phyloP scores from a whole-genome alignment of 2,113 vertebrate genomes.

The Myrmophylax atrothorax region DNA sequence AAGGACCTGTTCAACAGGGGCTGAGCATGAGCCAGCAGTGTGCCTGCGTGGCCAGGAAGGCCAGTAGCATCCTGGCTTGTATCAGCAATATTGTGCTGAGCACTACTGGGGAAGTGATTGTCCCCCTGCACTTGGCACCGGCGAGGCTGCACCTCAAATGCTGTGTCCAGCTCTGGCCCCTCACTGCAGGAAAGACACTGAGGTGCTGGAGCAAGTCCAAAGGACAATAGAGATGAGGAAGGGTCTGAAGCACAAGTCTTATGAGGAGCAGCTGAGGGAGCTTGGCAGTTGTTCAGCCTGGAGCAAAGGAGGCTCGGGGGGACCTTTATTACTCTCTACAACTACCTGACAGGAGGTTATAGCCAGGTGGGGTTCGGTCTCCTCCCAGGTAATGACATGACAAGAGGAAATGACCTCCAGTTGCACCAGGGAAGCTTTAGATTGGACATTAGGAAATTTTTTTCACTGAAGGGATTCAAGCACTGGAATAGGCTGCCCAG shows the following conservation, averaged over 20 bases:
- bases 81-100: neutral
- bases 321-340: neutral
- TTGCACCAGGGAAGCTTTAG: neutral
- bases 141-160: neutral
- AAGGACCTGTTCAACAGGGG: neutral
- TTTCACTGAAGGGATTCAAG: neutral
- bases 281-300: neutral
- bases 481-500: neutral
- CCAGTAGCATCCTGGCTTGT: neutral
- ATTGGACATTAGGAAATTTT: neutral
- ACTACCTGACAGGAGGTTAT: neutral
- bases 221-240: fast-evolving
- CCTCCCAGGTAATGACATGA: neutral
- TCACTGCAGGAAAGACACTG: neutral
- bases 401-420: neutral
- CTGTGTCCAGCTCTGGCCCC: neutral
- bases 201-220: neutral
- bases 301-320: neutral
- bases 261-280: neutral
- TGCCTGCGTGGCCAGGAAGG: neutral
- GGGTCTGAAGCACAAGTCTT: neutral
- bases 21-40: neutral
- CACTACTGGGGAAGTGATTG: neutral
- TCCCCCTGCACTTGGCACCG: neutral
- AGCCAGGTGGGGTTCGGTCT: neutral